Percentiles rank a stretch among this genome's conserved stretches.
phyloP scores from a whole-genome alignment of 2,113 vertebrate species.

The human (Homo sapiens) region GRCh38 chr4:109822501-109823000 shows the following conservation, averaged over 20 bases:
- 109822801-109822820: not conserved
- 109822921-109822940: not conserved
- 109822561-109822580: not conserved
- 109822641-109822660: not conserved
- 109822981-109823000: not conserved
- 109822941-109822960: not conserved
- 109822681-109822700: not conserved
- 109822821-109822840: not conserved
- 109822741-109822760: not conserved
- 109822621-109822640: not conserved
- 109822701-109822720: not conserved
- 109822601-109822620: not conserved
- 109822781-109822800: not conserved
- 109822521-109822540: not conserved
- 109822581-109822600: not conserved
- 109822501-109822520: not conserved
- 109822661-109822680: not conserved
- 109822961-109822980: not conserved
- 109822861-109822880: not conserved
- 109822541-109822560: not conserved
- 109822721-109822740: not conserved
- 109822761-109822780: slow-evolving; percentile 2
- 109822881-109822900: not conserved
- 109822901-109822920: not conserved
- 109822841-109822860: not conserved